Percentiles rank a stretch among this genome's conserved stretches.
phyloP scores from a whole-genome alignment of 2,797 vertebrate species.

The Acanthurus lineatus region DNA sequence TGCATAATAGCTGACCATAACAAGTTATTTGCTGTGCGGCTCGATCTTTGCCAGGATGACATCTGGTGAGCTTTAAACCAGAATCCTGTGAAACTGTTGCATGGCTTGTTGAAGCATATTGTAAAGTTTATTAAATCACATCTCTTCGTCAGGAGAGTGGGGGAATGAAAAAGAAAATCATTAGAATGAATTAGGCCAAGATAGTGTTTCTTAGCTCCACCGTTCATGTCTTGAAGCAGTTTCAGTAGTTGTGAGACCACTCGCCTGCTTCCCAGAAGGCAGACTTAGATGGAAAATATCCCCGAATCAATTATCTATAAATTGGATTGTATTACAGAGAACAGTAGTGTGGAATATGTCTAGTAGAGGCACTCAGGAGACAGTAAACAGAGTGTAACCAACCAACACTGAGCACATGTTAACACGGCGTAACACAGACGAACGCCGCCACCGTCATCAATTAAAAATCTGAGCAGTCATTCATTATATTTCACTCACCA shows the following conservation, averaged over 20 bases:
- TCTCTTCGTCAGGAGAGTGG: conserved; percentile 27
- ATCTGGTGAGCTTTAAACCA: conserved; percentile 41
- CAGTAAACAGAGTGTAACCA: conserved; percentile 50
- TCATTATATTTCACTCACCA: conserved; percentile 46
- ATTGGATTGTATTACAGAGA: conserved; percentile 69
- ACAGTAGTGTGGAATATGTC: conserved; percentile 37
- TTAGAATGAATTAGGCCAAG: conserved; percentile 45
- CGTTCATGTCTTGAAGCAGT: conserved; percentile 42
- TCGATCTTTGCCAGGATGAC: conserved; percentile 34
- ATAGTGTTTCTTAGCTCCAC: conserved; percentile 46
- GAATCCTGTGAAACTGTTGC: conserved; percentile 33
- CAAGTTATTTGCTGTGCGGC: conserved; percentile 33
- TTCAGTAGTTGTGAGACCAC: conserved; percentile 46
- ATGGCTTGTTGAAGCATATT: conserved; percentile 27
- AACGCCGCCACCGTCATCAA: conserved; percentile 58
- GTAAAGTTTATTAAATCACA: conserved; percentile 54
- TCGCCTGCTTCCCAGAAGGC: conserved; percentile 65
- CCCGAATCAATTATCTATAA: conserved; percentile 76
- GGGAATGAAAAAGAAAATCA: conserved; percentile 42
- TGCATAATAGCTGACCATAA: conserved; percentile 24
- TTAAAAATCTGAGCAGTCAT: conserved; percentile 56
- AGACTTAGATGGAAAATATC: conserved; percentile 62
- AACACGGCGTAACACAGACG: conserved; percentile 53
- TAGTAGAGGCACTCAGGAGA: conserved; percentile 46
- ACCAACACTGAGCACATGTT: conserved; percentile 48